phyloP scores from a whole-genome alignment of 1,140 invertebrate genomes.

The Aphaenogaster ashmeadi region DNA sequence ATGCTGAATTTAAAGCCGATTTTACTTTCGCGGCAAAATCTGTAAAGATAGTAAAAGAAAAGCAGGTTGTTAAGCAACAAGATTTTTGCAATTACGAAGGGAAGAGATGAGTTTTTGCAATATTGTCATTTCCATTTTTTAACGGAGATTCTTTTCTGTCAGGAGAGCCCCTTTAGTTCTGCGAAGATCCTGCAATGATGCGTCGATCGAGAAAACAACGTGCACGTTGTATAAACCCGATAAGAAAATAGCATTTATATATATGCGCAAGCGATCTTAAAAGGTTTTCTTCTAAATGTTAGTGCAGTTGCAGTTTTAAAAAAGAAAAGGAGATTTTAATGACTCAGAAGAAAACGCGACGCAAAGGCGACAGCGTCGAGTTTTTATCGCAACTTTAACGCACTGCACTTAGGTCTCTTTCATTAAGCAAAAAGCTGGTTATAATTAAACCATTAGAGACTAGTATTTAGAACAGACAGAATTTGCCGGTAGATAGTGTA shows the following conservation, averaged over 20 bases:
- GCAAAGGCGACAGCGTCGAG: not conserved
- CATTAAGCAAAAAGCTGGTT: slow-evolving; percentile 47
- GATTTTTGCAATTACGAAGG: slow-evolving; percentile 23
- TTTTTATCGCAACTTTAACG: slow-evolving; percentile 37
- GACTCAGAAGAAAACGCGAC: slow-evolving; percentile 7
- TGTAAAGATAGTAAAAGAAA: not conserved
- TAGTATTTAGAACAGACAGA: slow-evolving; percentile 10
- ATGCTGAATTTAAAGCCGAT: not conserved
- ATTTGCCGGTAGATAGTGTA: slow-evolving; percentile 18
- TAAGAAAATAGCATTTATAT: slow-evolving; percentile 28
- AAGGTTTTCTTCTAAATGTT: slow-evolving; percentile 6
- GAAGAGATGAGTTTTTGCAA: slow-evolving; percentile 48
- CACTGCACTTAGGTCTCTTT: slow-evolving; percentile 52
- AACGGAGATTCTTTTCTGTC: slow-evolving; percentile 62
- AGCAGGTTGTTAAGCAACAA: slow-evolving; percentile 13
- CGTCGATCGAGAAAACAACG: slow-evolving; percentile 34
- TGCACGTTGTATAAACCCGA: not conserved
- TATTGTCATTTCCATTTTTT: slow-evolving; percentile 59
- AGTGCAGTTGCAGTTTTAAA: slow-evolving; percentile 4
- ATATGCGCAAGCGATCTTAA: slow-evolving; percentile 11
- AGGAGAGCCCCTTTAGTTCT: slow-evolving; percentile 52
- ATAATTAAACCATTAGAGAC: slow-evolving; percentile 49
- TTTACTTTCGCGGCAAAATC: not conserved
- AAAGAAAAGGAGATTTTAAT: slow-evolving; percentile 24
- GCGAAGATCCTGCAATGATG: slow-evolving; percentile 13